Conservation (phyloP, 2,113 vertebrate species). For the Trematomus loennbergii region DNA sequence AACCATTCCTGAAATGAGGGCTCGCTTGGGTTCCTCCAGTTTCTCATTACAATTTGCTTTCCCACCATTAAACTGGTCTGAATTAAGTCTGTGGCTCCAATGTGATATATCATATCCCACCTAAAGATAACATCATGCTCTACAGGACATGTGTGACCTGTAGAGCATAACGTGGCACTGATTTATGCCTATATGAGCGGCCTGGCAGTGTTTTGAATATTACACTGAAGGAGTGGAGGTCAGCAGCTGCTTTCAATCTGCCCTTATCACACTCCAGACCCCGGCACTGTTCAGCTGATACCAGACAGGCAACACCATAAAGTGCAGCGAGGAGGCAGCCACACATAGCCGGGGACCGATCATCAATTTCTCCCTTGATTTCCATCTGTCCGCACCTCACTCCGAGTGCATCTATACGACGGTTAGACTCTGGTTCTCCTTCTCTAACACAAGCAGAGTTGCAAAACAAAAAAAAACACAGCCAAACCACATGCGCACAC, state of each 20-base stretch:
- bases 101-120: background rate
- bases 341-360: constrained; percentile 39
- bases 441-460: constrained; percentile 13
- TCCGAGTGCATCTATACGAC: constrained; percentile 26
- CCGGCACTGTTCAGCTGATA: constrained; percentile 37
- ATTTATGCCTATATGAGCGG: constrained; percentile 21
- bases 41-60: constrained; percentile 1
- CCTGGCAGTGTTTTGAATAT: constrained; percentile 23
- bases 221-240: constrained; percentile 26
- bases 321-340: constrained; percentile 53
- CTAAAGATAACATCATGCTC: background rate
- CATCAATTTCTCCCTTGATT: constrained; percentile 44
- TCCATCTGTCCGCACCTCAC: constrained; percentile 12
- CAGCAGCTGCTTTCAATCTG: constrained; percentile 72
- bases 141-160: background rate
- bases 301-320: constrained; percentile 69
- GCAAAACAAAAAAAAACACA: constrained; percentile 25
- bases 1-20: background rate
- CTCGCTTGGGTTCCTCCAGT: background rate
- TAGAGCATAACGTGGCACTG: background rate
- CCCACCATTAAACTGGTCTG: constrained; percentile 2
- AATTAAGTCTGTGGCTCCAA: background rate
- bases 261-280: constrained; percentile 53
- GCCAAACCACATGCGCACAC: constrained; percentile 15
- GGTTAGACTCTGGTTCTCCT: constrained; percentile 21